A percentile compares a stretch with the other conserved stretches of the same genome.
phyloP scores from a whole-genome alignment of 2,113 vertebrate species.

The Saccopteryx leptura region DNA sequence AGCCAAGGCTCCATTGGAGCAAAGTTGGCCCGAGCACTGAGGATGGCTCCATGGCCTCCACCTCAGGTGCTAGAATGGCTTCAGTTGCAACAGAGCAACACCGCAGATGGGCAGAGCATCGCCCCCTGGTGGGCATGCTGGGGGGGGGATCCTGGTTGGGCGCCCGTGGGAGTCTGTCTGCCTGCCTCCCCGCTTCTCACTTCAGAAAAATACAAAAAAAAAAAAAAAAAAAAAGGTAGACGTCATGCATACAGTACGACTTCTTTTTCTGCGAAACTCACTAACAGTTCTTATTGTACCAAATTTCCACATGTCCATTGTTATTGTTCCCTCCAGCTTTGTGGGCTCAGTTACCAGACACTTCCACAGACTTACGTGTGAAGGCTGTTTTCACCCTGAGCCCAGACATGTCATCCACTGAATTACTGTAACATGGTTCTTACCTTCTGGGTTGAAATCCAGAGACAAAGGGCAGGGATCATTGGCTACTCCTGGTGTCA shows the following conservation, averaged over 20 bases:
- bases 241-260: background rate
- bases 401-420: background rate
- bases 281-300: conserved; percentile 34
- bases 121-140: no score
- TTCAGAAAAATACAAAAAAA: no score
- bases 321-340: background rate
- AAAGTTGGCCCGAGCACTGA: no score
- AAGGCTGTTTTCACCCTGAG: conserved; percentile 11
- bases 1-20: no score
- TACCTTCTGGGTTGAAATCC: background rate
- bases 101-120: no score
- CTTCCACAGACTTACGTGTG: background rate
- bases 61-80: no score
- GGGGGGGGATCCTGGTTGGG: no score
- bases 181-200: no score
- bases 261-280: background rate
- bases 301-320: background rate
- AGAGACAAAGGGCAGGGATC: background rate
- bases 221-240: no score
- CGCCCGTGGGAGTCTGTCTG: no score
- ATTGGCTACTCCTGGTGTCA: conserved; percentile 20
- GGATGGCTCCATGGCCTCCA: no score
- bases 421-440: conserved; percentile 53
- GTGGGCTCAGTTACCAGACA: background rate
- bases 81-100: no score